phyloP scores from a whole-genome alignment of 2,113 vertebrate genomes.

The Rafetus swinhoei region DNA sequence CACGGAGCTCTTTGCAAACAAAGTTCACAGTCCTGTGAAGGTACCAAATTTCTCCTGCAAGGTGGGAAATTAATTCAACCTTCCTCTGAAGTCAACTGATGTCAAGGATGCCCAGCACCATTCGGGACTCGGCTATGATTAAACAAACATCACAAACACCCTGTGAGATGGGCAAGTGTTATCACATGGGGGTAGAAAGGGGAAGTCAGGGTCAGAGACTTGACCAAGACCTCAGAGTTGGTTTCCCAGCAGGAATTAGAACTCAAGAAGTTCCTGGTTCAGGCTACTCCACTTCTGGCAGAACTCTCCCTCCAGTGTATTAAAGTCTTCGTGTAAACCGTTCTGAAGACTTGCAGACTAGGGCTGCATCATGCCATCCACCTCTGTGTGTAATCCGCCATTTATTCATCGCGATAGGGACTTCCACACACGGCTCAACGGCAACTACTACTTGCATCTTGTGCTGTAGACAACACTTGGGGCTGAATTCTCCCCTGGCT shows the following conservation, averaged over 20 bases:
- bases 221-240: not conserved
- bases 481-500: not conserved
- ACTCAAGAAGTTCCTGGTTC: not conserved
- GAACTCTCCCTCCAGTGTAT: not conserved
- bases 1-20: not conserved
- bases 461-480: not conserved
- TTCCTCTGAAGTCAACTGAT: accelerated
- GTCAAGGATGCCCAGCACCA: too few relatives aligned
- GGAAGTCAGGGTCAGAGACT: not conserved
- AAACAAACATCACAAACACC: accelerated
- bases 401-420: not conserved
- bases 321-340: accelerated
- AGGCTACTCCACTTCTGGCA: not conserved
- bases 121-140: accelerated
- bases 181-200: accelerated
- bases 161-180: accelerated
- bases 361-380: too few relatives aligned
- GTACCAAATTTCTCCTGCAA: not conserved
- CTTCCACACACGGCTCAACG: not conserved
- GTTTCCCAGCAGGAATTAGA: not conserved
- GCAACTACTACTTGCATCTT: not conserved
- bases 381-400: too few relatives aligned
- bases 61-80: not conserved
- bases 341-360: not conserved
- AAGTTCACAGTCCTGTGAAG: not conserved